Base-by-base conservation (phyloP, 1,140 invertebrate species). In the Eciton burchellii region DNA sequence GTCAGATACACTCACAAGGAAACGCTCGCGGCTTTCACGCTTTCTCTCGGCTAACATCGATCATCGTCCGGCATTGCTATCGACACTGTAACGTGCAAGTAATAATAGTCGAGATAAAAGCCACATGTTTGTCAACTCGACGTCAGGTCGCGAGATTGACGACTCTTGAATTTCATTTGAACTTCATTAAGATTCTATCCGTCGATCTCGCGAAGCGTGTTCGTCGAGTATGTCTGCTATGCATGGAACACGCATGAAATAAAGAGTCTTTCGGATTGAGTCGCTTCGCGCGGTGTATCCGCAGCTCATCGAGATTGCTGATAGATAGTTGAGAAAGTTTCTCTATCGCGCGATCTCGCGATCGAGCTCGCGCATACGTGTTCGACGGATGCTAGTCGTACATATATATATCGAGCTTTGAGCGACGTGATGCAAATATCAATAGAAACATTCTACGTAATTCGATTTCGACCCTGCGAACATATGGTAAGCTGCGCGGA, bases 1-100 rank as follows among this genome's bases (percentile, higher is more conserved):
- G 83, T 57, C 84, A 79, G 57, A 68, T 63, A 72, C 88, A 93
- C 92, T 93, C 85, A 92, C 91, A 92, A 77, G 90, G 70, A 79
- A 57, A 45, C 52, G 49, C 62, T 24, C 74, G 74, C 52, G n/a
- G 41, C 3, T 9, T 19, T n/a, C 14, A 3, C 6, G 19, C 2
- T n/a, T 24, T 8, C 3, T 52, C 43, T 4, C 21, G n/a, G n/a
- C 49, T 47, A n/a, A 66, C 29, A 16, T 54, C 16, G 21, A 26
- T 26, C 29, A 72, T 3, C 11, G 6, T 60, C 52, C 14, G 41
- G 21, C 47, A n/a, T n/a, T 49, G 62, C 14, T 16, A 49, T 35
- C 8, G 35, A 35, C 35, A 6, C 2, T 6, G 6, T 6, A 35
- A 35, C 35, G 35, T 35, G 41, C n/a, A 62, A 74, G 14, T 35